Conservation (phyloP, 2,113 vertebrate species). For the Phycodurus eques region DNA sequence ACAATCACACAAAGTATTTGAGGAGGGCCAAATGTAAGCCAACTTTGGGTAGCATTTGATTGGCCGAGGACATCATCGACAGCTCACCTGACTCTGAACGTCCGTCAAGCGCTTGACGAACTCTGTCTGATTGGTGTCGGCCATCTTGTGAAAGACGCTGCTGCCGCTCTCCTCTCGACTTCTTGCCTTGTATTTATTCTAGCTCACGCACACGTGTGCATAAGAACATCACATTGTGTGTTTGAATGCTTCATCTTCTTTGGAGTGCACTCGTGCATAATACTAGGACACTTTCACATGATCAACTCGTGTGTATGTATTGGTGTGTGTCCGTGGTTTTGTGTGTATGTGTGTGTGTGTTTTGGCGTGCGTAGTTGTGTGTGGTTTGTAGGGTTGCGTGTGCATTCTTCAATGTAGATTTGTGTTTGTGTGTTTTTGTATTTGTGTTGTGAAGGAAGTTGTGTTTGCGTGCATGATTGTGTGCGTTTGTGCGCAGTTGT, state of each 20-base stretch:
- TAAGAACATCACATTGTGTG: not conserved
- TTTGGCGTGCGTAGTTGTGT: not conserved
- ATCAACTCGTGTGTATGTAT: too few relatives aligned
- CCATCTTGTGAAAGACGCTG: conserved; percentile 83
- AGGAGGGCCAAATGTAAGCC: not conserved
- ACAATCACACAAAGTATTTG: not conserved
- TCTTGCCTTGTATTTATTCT: conserved; percentile 84
- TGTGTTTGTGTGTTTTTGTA: too few relatives aligned
- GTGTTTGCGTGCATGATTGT: not conserved
- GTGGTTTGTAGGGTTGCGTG: too few relatives aligned
- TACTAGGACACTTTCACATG: too few relatives aligned
- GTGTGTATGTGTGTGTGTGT: not conserved
- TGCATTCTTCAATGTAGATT: too few relatives aligned
- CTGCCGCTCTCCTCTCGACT: conserved; percentile 73
- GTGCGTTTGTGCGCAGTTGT: not conserved
- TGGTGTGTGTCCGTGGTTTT: too few relatives aligned
- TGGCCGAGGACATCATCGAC: not conserved
- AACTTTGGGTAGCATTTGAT: not conserved
- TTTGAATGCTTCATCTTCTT: not conserved
- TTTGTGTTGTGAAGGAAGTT: too few relatives aligned
- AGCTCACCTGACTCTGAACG: conserved; percentile 80
- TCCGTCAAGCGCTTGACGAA: conserved; percentile 83
- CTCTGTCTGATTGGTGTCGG: conserved; percentile 83
- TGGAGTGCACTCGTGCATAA: too few relatives aligned
- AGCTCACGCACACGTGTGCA: conserved; percentile 5